A percentile compares a stretch with the other conserved stretches of the same genome.
Evolutionary conservation across 2,113 vertebrate genomes (phyloP).

Genomic region (Typhlomys cinereus): DNA sequence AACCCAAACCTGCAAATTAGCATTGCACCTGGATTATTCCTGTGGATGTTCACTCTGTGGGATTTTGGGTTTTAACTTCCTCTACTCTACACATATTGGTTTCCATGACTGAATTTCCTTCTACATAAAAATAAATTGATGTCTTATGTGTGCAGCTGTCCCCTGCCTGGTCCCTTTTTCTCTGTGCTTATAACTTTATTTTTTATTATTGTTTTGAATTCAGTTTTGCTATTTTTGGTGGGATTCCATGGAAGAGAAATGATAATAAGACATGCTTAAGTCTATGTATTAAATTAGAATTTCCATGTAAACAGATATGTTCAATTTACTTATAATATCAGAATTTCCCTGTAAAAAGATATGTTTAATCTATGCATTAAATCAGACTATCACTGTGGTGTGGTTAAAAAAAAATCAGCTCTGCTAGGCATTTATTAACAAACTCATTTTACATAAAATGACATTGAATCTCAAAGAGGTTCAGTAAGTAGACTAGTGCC

Average conservation of each 20-base stretch:
- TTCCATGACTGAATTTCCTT: too few species aligned
- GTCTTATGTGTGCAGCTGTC: background rate
- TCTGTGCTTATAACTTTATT: background rate
- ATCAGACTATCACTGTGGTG: background rate
- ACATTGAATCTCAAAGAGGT: background rate
- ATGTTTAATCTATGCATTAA: background rate
- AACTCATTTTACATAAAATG: slow-evolving; percentile 17
- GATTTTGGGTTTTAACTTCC: background rate
- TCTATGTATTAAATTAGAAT: background rate
- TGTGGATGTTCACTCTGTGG: background rate
- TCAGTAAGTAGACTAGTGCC: background rate
- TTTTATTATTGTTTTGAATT: slow-evolving; percentile 37
- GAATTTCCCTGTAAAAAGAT: background rate
- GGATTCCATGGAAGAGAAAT: background rate
- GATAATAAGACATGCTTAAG: background rate
- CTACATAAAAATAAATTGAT: too few species aligned
- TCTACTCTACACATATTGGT: background rate
- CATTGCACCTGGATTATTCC: background rate
- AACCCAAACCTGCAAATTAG: background rate
- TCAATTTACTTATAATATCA: background rate
- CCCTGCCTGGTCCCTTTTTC: background rate
- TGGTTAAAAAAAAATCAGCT: slow-evolving; percentile 9
- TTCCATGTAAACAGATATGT: background rate
- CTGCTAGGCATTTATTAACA: background rate
- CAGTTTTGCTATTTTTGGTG: background rate